Conservation (phyloP, 2,888 invertebrate species). For the Scaptomyza caliginosa region DNA sequence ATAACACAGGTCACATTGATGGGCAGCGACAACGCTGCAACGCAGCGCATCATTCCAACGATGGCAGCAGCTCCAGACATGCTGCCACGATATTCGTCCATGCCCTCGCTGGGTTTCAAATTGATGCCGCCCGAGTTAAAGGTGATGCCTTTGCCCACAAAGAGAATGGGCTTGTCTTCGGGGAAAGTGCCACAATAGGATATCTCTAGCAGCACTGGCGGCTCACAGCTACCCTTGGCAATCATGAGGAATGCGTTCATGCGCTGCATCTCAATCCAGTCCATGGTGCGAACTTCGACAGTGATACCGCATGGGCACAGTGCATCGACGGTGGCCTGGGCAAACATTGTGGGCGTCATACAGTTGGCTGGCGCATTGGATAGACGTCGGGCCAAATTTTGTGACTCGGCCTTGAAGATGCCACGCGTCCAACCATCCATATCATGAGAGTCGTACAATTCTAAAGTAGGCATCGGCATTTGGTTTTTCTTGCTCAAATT, state of each 20-base stretch:
- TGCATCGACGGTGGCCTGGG: constrained; percentile 87
- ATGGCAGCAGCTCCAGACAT: constrained; percentile 88
- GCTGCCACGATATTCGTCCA: constrained; percentile 85
- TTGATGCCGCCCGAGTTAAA: constrained; percentile 85
- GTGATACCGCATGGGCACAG: constrained; percentile 86
- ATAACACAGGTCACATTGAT: constrained; percentile 85
- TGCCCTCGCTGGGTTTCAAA: constrained; percentile 60
- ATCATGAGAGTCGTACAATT: constrained; percentile 85
- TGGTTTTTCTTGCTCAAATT: constrained; percentile 85
- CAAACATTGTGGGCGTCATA: constrained; percentile 90
- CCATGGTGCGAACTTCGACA: constrained; percentile 85
- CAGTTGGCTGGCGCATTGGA: constrained; percentile 90
- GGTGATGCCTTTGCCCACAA: constrained; percentile 86
- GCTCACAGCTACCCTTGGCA: constrained; percentile 85
- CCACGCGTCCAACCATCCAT: constrained; percentile 87
- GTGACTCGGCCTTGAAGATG: constrained; percentile 88
- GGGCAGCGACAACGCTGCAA: constrained; percentile 85
- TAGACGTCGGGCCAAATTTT: constrained; percentile 89
- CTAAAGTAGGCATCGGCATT: constrained; percentile 83
- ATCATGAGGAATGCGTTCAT: constrained; percentile 85
- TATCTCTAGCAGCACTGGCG: constrained; percentile 86
- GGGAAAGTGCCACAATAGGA: constrained; percentile 84
- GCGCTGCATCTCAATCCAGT: constrained; percentile 86
- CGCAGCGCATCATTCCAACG: constrained; percentile 85
- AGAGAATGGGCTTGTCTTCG: constrained; percentile 85